These are phyloP conservation scores for Philereme transversata DNA, from an alignment of 2,888 invertebrate genomes.

Conservation along the genomic window DNA sequence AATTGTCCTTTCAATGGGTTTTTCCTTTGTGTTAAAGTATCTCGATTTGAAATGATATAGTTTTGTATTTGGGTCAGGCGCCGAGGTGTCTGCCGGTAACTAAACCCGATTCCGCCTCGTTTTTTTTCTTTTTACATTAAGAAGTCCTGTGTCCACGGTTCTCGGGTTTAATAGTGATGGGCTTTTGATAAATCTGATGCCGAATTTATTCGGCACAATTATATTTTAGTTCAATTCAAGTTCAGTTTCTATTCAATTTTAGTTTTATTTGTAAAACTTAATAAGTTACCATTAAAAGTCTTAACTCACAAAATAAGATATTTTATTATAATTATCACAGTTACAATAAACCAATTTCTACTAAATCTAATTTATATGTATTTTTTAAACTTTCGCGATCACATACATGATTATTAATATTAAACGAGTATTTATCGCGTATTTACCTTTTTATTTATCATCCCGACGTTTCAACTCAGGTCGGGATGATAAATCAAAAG, in stretches of 20 bases:
- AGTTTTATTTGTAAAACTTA: no score
- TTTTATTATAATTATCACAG: background rate
- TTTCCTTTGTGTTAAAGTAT: slow-evolving; percentile 20
- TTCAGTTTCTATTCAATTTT: background rate
- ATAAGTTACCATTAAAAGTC: no score
- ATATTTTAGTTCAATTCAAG: background rate
- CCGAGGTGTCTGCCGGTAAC: slow-evolving; percentile 57
- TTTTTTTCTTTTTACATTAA: slow-evolving; percentile 20
- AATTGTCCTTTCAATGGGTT: slow-evolving; percentile 11
- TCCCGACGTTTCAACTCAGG: no score
- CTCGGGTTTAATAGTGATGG: slow-evolving; percentile 25
- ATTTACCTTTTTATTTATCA: no score
- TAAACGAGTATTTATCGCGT: no score
- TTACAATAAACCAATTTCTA: no score
- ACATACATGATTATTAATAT: no score
- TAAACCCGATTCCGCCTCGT: slow-evolving; percentile 38
- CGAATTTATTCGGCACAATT: slow-evolving; percentile 1
- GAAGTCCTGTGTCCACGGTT: slow-evolving; percentile 20
- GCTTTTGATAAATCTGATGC: slow-evolving; percentile 6
- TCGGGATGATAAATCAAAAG: no score
- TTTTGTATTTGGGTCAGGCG: slow-evolving; percentile 51
- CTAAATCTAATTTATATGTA: no score
- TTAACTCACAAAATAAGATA: background rate
- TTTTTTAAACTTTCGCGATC: no score
- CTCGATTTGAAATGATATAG: slow-evolving; percentile 34